Evolutionary conservation across 1,140 invertebrate genomes (phyloP).

Genomic region (Atta colombica): DNA sequence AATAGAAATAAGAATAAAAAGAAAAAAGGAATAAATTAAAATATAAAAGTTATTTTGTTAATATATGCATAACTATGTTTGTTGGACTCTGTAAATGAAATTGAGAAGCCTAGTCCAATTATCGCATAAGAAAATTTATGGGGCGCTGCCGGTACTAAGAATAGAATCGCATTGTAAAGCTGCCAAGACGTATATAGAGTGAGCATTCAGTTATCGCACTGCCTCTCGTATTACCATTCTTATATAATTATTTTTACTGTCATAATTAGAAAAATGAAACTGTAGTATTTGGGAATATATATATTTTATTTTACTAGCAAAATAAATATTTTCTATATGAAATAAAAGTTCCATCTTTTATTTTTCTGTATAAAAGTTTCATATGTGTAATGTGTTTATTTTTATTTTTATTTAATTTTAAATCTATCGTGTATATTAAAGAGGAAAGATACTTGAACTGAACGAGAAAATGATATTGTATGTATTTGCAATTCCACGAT

Average conservation of each 20-base stretch:
- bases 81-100: not conserved
- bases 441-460: not conserved
- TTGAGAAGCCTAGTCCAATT: not conserved
- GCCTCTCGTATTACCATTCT: conserved; percentile 82
- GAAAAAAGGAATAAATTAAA: not conserved
- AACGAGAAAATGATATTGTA: not conserved
- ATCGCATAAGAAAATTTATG: conserved; percentile 74
- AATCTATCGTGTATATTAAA: not conserved
- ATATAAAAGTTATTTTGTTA: conserved; percentile 13
- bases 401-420: not conserved
- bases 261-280: not conserved
- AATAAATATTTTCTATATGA: not conserved
- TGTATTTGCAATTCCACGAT: not conserved
- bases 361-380: not conserved
- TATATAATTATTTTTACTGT: conserved; percentile 75
- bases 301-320: not conserved
- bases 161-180: conserved; percentile 75
- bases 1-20: not conserved
- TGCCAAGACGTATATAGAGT: conserved; percentile 84
- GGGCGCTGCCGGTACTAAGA: conserved; percentile 75
- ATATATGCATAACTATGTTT: not conserved
- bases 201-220: conserved; percentile 64
- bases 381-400: not conserved
- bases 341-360: not conserved
- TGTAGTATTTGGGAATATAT: not conserved